A percentile compares a stretch with the other conserved stretches of the same genome.
These are phyloP conservation scores for Ptyas mucosa DNA, from an alignment of 2,113 vertebrate genomes.

Conservation along the genomic window DNA sequence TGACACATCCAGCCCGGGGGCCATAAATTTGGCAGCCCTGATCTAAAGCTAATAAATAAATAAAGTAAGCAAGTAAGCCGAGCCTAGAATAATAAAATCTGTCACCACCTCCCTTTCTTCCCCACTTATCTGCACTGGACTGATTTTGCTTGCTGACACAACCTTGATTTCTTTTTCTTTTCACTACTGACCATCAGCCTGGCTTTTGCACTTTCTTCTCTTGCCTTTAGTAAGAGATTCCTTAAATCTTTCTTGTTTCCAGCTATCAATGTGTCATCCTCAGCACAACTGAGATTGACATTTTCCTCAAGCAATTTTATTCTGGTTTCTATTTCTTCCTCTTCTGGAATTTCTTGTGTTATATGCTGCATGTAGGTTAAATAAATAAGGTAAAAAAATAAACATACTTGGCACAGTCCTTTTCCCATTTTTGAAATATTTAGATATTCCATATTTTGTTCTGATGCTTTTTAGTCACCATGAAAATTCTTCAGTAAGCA, in stretches of 20 bases:
- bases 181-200: not conserved
- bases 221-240: not conserved
- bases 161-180: not conserved
- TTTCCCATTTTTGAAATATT: not conserved
- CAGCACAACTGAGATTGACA: not conserved
- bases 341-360: not conserved
- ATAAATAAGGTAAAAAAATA: not conserved
- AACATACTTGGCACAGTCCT: not conserved
- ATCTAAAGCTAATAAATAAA: not conserved
- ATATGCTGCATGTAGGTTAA: not conserved
- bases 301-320: not conserved
- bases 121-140: not conserved
- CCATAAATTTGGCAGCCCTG: not conserved
- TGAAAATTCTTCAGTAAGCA: not conserved
- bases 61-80: not conserved
- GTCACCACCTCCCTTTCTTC: not conserved
- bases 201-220: not conserved
- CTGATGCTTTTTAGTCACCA: not conserved
- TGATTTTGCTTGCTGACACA: not conserved
- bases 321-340: not conserved
- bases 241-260: not conserved
- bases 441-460: not conserved
- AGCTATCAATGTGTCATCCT: not conserved
- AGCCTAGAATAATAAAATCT: not conserved
- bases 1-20: too few species aligned